A percentile compares a stretch with the other conserved stretches of the same genome.
phyloP scores from a whole-genome alignment of 2,888 invertebrate genomes.

The Sarcophaga carnaria region DNA sequence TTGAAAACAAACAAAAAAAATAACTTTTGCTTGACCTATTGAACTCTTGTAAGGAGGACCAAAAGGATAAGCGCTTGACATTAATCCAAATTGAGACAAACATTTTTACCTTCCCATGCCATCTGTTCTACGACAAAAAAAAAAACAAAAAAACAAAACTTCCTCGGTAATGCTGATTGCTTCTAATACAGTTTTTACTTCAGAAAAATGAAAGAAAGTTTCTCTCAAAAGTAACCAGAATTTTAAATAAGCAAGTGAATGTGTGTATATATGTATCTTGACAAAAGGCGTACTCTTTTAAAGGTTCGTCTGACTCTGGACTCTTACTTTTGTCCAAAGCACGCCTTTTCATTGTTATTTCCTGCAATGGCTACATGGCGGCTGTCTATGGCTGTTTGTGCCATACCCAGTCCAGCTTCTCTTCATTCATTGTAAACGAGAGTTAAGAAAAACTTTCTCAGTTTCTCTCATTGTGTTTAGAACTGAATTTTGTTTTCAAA shows the following conservation, averaged over 20 bases:
- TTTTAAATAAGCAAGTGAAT: background rate
- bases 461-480: conserved; percentile 26
- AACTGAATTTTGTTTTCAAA: conserved; percentile 32
- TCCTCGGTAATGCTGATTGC: conserved; percentile 37
- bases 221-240: conserved; percentile 34
- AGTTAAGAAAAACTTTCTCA: conserved; percentile 24
- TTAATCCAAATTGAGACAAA: too few species aligned
- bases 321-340: conserved; percentile 11
- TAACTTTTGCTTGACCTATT: background rate
- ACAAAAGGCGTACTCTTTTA: conserved; percentile 48
- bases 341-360: conserved; percentile 61
- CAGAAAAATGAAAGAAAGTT: background rate
- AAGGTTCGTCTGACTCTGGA: conserved; percentile 24
- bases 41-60: too few species aligned
- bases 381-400: background rate
- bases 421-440: conserved; percentile 24
- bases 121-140: background rate
- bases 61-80: too few species aligned
- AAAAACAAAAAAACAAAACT: background rate
- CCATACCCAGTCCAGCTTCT: conserved; percentile 1
- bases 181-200: conserved; percentile 63
- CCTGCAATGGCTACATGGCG: conserved; percentile 6
- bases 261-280: conserved; percentile 41
- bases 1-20: background rate
- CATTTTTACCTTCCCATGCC: background rate